A percentile compares a stretch with the other conserved stretches of the same genome.
These are phyloP conservation scores for Scarus forsteni DNA, from an alignment of 2,797 vertebrate genomes.

Conservation along the genomic window DNA sequence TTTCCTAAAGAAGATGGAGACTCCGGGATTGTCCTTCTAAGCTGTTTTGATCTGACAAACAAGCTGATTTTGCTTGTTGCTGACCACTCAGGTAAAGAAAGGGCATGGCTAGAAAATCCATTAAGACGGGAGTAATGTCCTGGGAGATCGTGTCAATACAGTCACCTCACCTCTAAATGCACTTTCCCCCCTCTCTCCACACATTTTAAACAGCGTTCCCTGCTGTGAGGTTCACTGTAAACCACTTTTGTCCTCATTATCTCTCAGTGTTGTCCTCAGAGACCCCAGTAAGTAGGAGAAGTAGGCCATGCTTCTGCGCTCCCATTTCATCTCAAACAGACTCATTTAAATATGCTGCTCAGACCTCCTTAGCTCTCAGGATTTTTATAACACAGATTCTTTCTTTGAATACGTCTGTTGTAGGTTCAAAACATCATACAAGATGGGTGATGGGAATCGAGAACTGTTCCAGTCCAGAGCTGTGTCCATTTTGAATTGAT, in stretches of 20 bases:
- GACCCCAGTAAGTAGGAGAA: conserved; percentile 49
- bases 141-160: conserved; percentile 29
- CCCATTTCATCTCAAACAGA: conserved; percentile 47
- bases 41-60: not conserved
- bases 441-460: too few species aligned
- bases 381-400: not conserved
- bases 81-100: conserved; percentile 8
- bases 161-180: not conserved
- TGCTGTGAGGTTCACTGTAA: conserved; percentile 34
- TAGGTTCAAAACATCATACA: too few species aligned
- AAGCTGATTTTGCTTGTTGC: not conserved
- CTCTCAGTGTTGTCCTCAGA: conserved; percentile 42
- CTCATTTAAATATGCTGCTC: conserved; percentile 41
- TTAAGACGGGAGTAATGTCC: conserved; percentile 29
- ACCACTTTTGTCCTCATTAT: conserved; percentile 46
- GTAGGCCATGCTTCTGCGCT: conserved; percentile 54
- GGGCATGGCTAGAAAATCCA: conserved; percentile 55
- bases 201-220: conserved; percentile 38
- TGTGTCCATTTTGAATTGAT: too few species aligned
- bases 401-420: conserved; percentile 1
- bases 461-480: too few species aligned
- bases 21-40: not conserved
- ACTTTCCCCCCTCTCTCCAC: not conserved
- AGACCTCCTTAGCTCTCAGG: conserved; percentile 1
- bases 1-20: not conserved